Base-by-base conservation (phyloP, 2,113 vertebrate species). In the Potamarius usumacintae region DNA sequence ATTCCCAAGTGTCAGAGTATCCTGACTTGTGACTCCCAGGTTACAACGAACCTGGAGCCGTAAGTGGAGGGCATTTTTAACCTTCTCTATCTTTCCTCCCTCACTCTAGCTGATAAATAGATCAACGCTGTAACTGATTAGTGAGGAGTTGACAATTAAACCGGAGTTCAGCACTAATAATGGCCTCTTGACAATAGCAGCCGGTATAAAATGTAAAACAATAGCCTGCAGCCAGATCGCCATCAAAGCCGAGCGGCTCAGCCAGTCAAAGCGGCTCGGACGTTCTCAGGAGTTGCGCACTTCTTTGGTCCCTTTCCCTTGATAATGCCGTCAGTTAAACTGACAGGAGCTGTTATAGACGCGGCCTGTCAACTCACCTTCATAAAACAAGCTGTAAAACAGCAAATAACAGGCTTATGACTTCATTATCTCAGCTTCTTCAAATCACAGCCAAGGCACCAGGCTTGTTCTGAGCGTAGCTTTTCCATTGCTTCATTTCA, bases 41-140 rank as follows among this genome's bases (percentile, higher is more conserved):
- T 80, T 82, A 25, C 74, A 86, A 69, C 80, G 60, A n/a, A 60
- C 83, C 79, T 22, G 12, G 52, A 60, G 85, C 82, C 82, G 27
- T 42, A 58, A 85, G 48, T 55, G n/a, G 69, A 85, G 84, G 72
- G 94, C 93, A 94, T 94, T 91, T 91, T 92, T 95, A 96, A 96
- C 94, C 92, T 94, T 94, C 94, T 95, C 95, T 96, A 97, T 97
- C 97, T 95, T 96, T 96, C 95, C 95, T 96, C 95, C 96, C 96
- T 97, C 96, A 95, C 95, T 94, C 92, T 84, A 94, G 95, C 96
- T 97, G 97, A 98, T 98, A 96, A 98, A 97, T 99, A 96, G 97
- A 97, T 97, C 96, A 95, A 96, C 93, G 95, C 94, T 96, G 96
- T 97, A 97, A 99, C 96, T 98, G 97, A 99, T 98, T 99, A 98